phyloP scores from a whole-genome alignment of 1,140 invertebrate genomes.

The Neomicropteryx cornuta region DNA sequence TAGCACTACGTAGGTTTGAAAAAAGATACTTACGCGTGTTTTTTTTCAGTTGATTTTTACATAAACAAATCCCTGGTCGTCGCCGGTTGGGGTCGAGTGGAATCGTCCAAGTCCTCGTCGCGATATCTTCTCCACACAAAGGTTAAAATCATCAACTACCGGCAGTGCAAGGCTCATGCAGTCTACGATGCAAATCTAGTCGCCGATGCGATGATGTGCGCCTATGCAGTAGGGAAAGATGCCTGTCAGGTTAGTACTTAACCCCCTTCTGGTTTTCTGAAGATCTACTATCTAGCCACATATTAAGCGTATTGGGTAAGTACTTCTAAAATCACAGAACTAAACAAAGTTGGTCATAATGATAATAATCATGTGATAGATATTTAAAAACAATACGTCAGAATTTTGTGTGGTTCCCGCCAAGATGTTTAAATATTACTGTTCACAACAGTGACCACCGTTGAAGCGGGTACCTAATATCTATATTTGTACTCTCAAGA shows the following conservation, averaged over 20 bases:
- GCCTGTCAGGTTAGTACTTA: conserved; percentile 37
- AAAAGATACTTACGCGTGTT: conserved; percentile 6
- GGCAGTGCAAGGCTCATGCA: conserved; percentile 22
- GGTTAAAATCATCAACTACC: conserved; percentile 22
- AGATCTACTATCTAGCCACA: background rate
- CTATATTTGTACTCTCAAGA: too few relatives aligned
- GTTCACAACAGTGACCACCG: too few relatives aligned
- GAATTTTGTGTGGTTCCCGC: too few relatives aligned
- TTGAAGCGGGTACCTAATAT: too few relatives aligned
- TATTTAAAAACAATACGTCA: too few relatives aligned
- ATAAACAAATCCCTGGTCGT: conserved; percentile 21
- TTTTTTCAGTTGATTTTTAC: conserved; percentile 24
- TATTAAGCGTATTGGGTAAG: too few relatives aligned
- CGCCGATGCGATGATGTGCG: conserved; percentile 36
- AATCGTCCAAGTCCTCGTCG: conserved; percentile 29
- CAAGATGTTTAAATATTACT: too few relatives aligned
- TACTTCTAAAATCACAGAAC: too few relatives aligned
- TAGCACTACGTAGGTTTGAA: background rate
- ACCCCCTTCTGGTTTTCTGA: too few relatives aligned
- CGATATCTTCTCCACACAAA: conserved; percentile 30
- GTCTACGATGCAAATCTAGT: conserved; percentile 30
- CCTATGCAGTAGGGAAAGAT: conserved; percentile 36
- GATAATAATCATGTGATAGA: too few relatives aligned
- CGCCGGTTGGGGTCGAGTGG: conserved; percentile 33
- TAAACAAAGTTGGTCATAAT: too few relatives aligned